These are phyloP conservation scores for Isichthys henryi DNA, from an alignment of 2,113 vertebrate genomes.

Conservation along the genomic window DNA sequence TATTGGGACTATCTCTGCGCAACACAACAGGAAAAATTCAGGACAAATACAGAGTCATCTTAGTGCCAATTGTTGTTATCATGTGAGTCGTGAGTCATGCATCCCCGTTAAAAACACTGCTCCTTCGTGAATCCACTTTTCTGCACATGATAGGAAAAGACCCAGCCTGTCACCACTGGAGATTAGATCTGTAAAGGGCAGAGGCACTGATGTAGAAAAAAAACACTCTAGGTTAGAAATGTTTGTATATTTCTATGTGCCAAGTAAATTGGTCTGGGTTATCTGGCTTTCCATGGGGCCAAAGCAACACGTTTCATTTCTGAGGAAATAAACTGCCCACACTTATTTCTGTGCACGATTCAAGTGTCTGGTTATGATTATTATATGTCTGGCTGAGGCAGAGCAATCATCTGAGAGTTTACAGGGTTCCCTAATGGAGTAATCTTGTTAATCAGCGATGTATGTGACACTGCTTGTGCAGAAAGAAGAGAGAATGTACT, in stretches of 20 bases:
- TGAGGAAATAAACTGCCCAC: not conserved
- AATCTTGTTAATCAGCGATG: not conserved
- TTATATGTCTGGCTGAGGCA: not conserved
- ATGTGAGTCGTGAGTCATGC: not conserved
- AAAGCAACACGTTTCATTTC: not conserved
- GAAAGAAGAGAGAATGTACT: not conserved
- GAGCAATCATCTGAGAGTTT: not conserved
- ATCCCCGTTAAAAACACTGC: not conserved
- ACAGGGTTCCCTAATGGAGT: not conserved
- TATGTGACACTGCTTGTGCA: not conserved
- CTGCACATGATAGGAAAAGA: not conserved
- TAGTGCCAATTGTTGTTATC: not conserved
- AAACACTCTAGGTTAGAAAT: not conserved
- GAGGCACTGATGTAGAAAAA: not conserved
- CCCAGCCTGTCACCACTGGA: not conserved
- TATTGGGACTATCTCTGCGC: not conserved
- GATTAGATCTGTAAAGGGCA: not conserved
- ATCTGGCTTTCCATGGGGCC: not conserved
- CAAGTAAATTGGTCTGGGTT: not conserved
- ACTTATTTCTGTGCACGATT: not conserved
- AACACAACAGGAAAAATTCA: not conserved
- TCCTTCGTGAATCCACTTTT: not conserved
- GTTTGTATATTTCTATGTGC: not conserved
- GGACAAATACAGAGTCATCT: not conserved
- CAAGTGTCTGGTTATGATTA: not conserved